Base-by-base conservation (phyloP, 2,113 vertebrate species). In the Nerophis ophidion region DNA sequence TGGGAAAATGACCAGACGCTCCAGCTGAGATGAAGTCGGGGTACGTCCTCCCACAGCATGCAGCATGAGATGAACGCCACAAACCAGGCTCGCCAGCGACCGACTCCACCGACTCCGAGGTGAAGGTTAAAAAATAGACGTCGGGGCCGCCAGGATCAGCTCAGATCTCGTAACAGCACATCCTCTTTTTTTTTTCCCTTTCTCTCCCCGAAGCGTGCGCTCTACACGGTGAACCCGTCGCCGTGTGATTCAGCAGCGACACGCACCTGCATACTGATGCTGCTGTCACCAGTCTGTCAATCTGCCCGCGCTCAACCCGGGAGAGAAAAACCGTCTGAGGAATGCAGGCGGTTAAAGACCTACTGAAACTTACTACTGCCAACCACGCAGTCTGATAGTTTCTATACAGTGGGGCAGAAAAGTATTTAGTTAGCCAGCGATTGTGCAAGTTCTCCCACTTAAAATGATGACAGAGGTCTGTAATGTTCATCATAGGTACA, bases 61-160 rank as follows among this genome's bases (percentile, higher is more conserved):
- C 81, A 86, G 87, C 63, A 91, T 92, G 92, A 91, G 86, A 92
- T 93, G 91, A 86, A 79, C 72, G 84, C 57, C 88, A 90, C 88
- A 88, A 87, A 89, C 85, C 90, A 42, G 34, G 80, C 70, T 89
- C 63, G 38, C 76, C 81, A 88, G 26, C 26, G 26, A 4, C 88
- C 84, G 88, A 87, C 75, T 81, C 65, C 53, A 47, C 67, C 54
- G 62, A 81, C 58, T 73, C 71, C 61, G 53, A 66, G 67, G 66
- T 40, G n/a, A 75, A 35, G 59, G 55, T 60, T 57, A 64, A 59
- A 77, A 47, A 66, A 45, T 47, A 64, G 68, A 66, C 35, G 11
- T 11, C 33, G 67, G 67, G 63, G 63, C 67, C 34, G 61, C 49
- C 61, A 47, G 48, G 10, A 68, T 65, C 73, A 60, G 62, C 53